Evolutionary conservation across 2,113 vertebrate species (phyloP).

Genomic region (Vidua macroura): DNA sequence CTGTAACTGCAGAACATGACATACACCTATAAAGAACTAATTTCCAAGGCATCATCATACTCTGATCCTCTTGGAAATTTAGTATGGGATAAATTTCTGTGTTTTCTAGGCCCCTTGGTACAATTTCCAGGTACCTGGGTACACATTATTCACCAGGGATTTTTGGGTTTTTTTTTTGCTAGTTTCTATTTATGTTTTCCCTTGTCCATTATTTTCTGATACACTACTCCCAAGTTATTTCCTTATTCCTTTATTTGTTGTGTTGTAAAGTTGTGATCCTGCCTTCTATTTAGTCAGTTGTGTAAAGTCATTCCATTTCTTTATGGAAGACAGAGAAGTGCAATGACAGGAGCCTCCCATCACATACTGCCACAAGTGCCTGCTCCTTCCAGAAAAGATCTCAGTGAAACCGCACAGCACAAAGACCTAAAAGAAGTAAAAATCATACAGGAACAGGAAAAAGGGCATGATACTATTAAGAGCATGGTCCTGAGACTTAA

Average conservation of each 20-base stretch:
- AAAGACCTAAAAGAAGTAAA: neutral
- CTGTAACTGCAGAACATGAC: neutral
- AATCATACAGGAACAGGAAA: neutral
- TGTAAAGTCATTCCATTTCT: neutral
- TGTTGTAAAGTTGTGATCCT: neutral
- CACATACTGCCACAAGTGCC: neutral
- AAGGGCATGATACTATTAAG: neutral
- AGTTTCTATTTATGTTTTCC: neutral
- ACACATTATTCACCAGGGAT: neutral
- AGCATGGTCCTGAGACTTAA: neutral
- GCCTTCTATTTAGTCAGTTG: neutral
- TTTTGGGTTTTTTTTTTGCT: neutral
- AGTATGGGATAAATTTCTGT: neutral
- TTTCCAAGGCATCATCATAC: neutral
- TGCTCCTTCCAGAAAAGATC: neutral
- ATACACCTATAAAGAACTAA: neutral
- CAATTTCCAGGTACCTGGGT: neutral
- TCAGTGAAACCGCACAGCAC: neutral
- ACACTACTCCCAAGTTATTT: neutral
- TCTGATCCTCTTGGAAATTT: neutral
- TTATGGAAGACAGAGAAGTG: neutral
- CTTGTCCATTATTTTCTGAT: neutral
- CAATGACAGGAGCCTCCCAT: neutral
- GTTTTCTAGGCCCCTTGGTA: neutral
- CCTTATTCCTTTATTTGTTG: neutral